A percentile compares a stretch with the other conserved stretches of the same genome.
Evolutionary conservation across 35 echinoderm and acorn worm genomes (phyloP).

Genomic region (Nesometra sesokonis): DNA sequence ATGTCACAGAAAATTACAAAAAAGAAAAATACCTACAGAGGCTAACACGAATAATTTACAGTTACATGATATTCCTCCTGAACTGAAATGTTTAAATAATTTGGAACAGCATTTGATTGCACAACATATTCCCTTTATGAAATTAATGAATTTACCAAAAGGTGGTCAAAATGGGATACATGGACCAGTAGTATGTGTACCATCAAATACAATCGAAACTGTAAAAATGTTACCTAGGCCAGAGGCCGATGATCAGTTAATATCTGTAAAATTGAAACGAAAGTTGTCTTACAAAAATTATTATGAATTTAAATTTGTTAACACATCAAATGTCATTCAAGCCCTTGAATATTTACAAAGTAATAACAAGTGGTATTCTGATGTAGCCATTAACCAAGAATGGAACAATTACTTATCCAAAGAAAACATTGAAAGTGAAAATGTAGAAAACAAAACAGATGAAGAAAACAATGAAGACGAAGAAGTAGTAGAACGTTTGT

Average conservation of each 20-base stretch:
- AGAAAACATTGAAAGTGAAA: background rate
- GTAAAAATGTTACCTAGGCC: constrained; percentile 25
- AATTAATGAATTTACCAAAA: constrained; percentile 35
- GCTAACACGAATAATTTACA: constrained; percentile 12
- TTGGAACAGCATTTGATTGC: constrained; percentile 4
- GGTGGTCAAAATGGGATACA: constrained; percentile 33
- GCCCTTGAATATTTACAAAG: constrained; percentile 39
- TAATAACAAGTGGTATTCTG: constrained; percentile 25
- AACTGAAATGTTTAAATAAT: constrained; percentile 6
- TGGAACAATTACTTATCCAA: constrained; percentile 23
- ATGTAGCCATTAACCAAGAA: constrained; percentile 24
- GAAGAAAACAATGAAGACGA: constrained; percentile 1
- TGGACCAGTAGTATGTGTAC: constrained; percentile 61
- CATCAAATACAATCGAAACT: constrained; percentile 39
- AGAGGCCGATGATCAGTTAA: constrained; percentile 23
- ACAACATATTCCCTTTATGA: constrained; percentile 43
- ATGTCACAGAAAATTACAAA: constrained; percentile 21
- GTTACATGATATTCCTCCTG: background rate
- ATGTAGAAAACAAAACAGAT: background rate
- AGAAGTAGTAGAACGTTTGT: constrained; percentile 13
- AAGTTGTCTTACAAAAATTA: constrained; percentile 56
- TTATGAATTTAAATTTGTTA: constrained; percentile 50
- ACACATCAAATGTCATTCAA: constrained; percentile 20
- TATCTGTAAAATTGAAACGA: constrained; percentile 48
- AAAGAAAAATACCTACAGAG: constrained; percentile 5